Conservation (phyloP, 2,888 invertebrate genomes). For the Drosophila siamana region DNA sequence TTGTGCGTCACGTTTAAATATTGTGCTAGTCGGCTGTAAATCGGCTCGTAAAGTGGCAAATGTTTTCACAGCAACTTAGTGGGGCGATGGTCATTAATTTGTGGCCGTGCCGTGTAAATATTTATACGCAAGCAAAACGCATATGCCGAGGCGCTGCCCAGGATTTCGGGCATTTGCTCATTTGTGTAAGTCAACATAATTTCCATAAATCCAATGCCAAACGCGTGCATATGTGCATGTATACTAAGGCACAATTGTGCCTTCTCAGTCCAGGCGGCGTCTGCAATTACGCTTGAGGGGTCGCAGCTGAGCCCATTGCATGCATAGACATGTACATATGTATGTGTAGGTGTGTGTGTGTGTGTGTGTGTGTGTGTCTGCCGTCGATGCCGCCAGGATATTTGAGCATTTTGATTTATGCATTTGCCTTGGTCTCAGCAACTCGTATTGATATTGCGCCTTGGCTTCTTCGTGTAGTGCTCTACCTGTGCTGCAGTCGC, state of each 20-base stretch:
- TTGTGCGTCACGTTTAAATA: neutral
- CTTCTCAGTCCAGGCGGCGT: neutral
- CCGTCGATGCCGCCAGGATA: slow-evolving; percentile 54
- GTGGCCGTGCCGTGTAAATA: slow-evolving; percentile 69
- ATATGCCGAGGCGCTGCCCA: slow-evolving; percentile 56
- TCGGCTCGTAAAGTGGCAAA: neutral
- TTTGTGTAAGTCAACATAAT: slow-evolving; percentile 77
- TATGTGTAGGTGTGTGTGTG: no score
- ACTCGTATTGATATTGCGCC: slow-evolving; percentile 6
- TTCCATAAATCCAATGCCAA: slow-evolving; percentile 67
- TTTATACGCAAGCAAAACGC: slow-evolving; percentile 66
- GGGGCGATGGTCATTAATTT: slow-evolving; percentile 63
- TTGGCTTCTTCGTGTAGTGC: slow-evolving; percentile 54
- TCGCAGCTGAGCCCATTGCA: slow-evolving; percentile 49
- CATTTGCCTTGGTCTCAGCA: slow-evolving; percentile 43
- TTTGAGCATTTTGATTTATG: slow-evolving; percentile 79
- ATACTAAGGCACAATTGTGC: neutral
- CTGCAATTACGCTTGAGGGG: slow-evolving; percentile 13
- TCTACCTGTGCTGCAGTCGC: slow-evolving; percentile 27
- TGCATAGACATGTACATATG: no score
- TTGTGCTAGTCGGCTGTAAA: neutral
- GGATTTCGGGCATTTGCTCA: slow-evolving; percentile 69
- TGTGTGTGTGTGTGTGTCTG: slow-evolving; percentile 19
- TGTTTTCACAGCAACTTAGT: neutral
- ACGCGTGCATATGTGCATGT: no score